Evolutionary conservation across 2,888 invertebrate genomes (phyloP), one percentile per base, ranked within the genome.

Genomic region (Rhyacophila evoluta): DNA sequence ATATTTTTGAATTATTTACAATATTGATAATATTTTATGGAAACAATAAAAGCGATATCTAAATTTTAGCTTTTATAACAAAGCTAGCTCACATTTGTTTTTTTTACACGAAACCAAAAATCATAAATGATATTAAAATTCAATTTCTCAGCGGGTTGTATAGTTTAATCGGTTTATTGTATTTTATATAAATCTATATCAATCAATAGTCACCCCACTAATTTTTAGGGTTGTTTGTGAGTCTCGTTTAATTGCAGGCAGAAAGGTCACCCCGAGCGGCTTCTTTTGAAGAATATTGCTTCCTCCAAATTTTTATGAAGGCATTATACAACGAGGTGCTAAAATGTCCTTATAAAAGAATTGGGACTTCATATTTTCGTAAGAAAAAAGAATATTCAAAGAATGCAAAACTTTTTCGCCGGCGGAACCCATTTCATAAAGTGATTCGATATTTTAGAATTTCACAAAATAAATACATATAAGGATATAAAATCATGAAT

Each of bases 311-410:
- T 69, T 69, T 69, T 33, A 69, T 69, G 29, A 69, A 69, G 15
- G 69, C 69, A 69, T 69, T 69, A 79, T 71, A 79, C 79, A 79
- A 79, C 76, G 76, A 79, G 79, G 79, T 79, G 79, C 79, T 79
- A 79, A 79, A 79, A 79, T 79, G 76, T 76, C 79, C 76, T 70
- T 76, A 79, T 79, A 79, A 79, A 75, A 72, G 76, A 76, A 41
- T 55, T 10, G 19, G 55, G 25, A 55, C 55, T 55, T 41, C 2
- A 41, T 41, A 41, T 12, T 41, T 41, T 19, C 3, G 19, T 55
- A 55, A 1, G 55, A 55, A 55, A 55, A 55, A 25, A 25, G 1
- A 25, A 19, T 55, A 19, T 1, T n/a, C 55, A 55, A 25, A 1
- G 55, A 55, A 19, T 55, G 19, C 12, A 15, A 4, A 55, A 55